A percentile compares a stretch with the other conserved stretches of the same genome.
These are phyloP conservation scores for Helostoma temminkii DNA, from an alignment of 2,797 vertebrate species.

Conservation along the genomic window DNA sequence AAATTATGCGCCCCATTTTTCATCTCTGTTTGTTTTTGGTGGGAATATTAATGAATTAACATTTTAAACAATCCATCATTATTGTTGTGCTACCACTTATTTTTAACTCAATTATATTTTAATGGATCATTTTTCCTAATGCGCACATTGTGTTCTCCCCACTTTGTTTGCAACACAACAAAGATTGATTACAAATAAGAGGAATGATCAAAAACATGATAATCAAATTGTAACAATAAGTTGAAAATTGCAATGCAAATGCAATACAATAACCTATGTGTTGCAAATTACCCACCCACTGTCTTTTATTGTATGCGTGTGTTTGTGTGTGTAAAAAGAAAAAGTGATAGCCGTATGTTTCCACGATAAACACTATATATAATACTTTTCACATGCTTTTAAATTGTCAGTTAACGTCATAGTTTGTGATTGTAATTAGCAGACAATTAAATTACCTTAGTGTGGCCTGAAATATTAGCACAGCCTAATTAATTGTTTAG, in stretches of 20 bases:
- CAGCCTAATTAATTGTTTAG: too few relatives aligned
- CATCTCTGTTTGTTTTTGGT: conserved; percentile 82
- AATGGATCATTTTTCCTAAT: conserved; percentile 87
- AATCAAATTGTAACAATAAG: conserved; percentile 84
- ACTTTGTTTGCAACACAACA: conserved; percentile 85
- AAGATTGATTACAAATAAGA: conserved; percentile 84
- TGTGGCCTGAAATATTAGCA: too few relatives aligned
- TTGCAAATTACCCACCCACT: conserved; percentile 76
- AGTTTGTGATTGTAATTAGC: not conserved
- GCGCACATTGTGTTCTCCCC: conserved; percentile 73
- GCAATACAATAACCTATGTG: conserved; percentile 76
- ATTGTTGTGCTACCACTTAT: conserved; percentile 82
- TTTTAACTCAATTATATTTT: conserved; percentile 87
- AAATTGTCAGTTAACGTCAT: not conserved
- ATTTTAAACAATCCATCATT: conserved; percentile 86
- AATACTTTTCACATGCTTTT: conserved; percentile 2
- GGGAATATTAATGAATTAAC: conserved; percentile 84
- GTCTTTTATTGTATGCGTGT: conserved; percentile 47
- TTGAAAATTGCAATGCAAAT: conserved; percentile 82
- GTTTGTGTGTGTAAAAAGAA: conserved; percentile 1
- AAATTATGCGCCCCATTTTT: conserved; percentile 86
- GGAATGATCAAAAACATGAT: conserved; percentile 89
- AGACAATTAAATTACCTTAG: too few relatives aligned
- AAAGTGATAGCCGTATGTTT: not conserved
- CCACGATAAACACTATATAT: not conserved